phyloP scores from a whole-genome alignment of 2,113 vertebrate species.

The Pholis gunnellus region DNA sequence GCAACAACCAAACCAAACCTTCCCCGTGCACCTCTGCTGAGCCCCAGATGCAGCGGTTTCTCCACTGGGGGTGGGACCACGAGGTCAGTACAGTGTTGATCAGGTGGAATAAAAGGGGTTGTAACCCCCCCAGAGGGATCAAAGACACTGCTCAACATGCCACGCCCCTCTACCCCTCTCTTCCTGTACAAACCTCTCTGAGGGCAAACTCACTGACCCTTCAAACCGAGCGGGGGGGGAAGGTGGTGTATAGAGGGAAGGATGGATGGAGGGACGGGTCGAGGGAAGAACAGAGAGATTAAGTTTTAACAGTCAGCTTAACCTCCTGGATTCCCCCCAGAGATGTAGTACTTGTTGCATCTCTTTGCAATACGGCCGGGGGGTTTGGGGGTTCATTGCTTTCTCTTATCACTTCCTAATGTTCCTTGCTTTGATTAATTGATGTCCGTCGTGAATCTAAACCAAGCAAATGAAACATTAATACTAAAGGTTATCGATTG shows the following conservation, averaged over 20 bases:
- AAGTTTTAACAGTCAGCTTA: conserved; percentile 20
- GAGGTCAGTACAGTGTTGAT: conserved; percentile 66
- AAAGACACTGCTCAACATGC: conserved; percentile 59
- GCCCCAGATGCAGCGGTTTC: conserved; percentile 26
- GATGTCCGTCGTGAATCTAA: not conserved
- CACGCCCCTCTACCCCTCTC: conserved; percentile 54
- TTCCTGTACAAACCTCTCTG: conserved; percentile 40
- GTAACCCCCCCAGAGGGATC: conserved; percentile 60
- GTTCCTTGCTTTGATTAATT: not conserved
- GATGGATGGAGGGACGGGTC: conserved; percentile 6
- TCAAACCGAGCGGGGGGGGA: conserved; percentile 23
- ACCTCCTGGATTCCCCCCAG: not conserved
- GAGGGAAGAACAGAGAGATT: conserved; percentile 36
- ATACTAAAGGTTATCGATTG: not conserved
- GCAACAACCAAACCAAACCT: not conserved
- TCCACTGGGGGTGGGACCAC: conserved; percentile 44
- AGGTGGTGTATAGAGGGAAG: not conserved
- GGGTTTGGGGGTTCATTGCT: not conserved
- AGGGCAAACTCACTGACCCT: conserved; percentile 75
- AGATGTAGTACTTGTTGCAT: not conserved
- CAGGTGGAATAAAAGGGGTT: conserved; percentile 73
- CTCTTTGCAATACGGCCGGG: not conserved
- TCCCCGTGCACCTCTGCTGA: conserved; percentile 6
- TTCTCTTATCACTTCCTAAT: not conserved
- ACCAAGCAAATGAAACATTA: not conserved